Percentiles rank a stretch among this genome's conserved stretches.
Evolutionary conservation across 2,797 vertebrate genomes (phyloP).

Genomic region (Allenopithecus nigroviridis): DNA sequence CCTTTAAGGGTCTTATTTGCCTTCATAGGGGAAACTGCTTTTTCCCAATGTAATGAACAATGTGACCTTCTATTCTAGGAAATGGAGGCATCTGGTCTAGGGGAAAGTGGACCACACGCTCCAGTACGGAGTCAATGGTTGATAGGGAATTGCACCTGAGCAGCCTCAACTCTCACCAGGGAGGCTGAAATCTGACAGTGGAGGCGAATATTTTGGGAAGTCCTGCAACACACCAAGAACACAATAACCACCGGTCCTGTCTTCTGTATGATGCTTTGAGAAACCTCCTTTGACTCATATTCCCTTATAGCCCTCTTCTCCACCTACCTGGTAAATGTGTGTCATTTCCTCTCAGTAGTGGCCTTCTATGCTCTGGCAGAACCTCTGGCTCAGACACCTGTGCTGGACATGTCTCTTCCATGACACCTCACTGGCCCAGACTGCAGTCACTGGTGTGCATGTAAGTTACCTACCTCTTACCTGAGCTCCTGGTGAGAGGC

Average conservation of each 20-base stretch:
- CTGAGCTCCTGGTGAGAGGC: background rate
- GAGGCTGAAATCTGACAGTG: background rate
- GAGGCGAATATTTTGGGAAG: background rate
- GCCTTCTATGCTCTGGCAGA: background rate
- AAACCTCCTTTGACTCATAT: background rate
- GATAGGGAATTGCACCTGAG: background rate
- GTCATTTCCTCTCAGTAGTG: background rate
- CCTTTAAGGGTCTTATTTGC: background rate
- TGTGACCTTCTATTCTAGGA: background rate
- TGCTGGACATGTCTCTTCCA: background rate
- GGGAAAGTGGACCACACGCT: background rate
- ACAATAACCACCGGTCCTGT: background rate
- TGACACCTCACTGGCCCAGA: background rate
- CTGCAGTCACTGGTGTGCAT: background rate
- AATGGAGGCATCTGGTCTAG: background rate
- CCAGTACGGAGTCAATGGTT: background rate
- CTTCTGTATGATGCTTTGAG: background rate
- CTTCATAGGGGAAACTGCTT: background rate
- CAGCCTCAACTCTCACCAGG: background rate
- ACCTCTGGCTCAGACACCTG: background rate
- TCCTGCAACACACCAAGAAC: background rate
- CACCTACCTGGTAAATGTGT: background rate
- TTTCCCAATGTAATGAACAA: background rate
- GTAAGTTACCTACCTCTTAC: background rate
- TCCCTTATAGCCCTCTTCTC: background rate